phyloP scores from a whole-genome alignment of 2,888 invertebrate species.

The Linnaemya tessellans region DNA sequence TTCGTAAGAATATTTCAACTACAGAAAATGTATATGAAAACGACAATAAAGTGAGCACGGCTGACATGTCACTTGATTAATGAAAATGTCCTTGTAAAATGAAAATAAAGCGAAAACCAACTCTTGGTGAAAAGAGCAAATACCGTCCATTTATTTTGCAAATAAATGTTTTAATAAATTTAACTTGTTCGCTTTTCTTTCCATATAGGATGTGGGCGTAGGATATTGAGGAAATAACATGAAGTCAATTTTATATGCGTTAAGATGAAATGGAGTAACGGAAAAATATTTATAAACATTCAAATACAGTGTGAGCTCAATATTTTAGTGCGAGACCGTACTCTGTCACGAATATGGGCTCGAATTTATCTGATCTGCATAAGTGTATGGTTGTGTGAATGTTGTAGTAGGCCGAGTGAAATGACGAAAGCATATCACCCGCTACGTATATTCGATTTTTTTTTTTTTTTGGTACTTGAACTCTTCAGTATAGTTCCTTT shows the following conservation, averaged over 20 bases:
- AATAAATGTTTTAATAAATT: not conserved
- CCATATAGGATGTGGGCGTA: not conserved
- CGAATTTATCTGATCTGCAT: too few species aligned
- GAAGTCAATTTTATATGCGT: not conserved
- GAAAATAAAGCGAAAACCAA: not conserved
- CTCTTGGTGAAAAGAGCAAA: not conserved
- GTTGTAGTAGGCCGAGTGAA: too few species aligned
- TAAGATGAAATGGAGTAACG: too few species aligned
- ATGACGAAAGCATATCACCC: too few species aligned
- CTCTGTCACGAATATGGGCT: too few species aligned
- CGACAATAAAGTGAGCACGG: not conserved
- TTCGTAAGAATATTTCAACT: not conserved
- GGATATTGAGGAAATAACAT: not conserved
- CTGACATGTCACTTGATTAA: constrained; percentile 22
- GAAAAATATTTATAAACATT: too few species aligned
- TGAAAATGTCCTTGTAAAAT: constrained; percentile 8
- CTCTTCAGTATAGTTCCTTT: too few species aligned
- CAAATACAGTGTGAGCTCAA: too few species aligned
- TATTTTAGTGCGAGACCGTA: too few species aligned
- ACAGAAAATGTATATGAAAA: not conserved
- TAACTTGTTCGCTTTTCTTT: not conserved
- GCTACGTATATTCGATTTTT: too few species aligned
- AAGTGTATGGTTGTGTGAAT: too few species aligned
- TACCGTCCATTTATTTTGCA: not conserved
- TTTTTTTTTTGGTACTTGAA: too few species aligned